Conservation (phyloP, 1,140 invertebrate genomes). For the Riptortus pedestris region DNA sequence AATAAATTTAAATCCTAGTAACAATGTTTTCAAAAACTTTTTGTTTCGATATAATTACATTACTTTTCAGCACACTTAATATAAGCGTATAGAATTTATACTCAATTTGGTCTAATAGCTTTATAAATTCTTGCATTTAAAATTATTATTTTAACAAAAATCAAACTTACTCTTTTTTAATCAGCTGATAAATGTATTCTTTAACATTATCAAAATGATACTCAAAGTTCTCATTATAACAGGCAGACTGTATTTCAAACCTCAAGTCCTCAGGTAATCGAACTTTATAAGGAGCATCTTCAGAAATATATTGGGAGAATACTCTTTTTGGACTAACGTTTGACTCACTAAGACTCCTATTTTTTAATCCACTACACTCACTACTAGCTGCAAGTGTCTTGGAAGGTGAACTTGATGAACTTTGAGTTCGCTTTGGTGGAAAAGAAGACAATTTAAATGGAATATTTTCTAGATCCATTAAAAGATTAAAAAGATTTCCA, state of each 20-base stretch:
- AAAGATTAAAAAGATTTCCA: conserved; percentile 21
- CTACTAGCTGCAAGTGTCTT: not conserved
- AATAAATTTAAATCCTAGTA: no score
- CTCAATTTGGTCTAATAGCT: no score
- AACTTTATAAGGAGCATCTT: conserved; percentile 16
- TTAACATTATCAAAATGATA: conserved; percentile 19
- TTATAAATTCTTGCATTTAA: no score
- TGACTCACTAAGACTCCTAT: conserved; percentile 10
- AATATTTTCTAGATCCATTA: conserved; percentile 23
- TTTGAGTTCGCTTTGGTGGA: not conserved
- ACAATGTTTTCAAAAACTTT: no score
- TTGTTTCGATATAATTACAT: no score
- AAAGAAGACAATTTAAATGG: conserved; percentile 1
- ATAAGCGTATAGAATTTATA: no score
- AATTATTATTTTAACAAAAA: no score
- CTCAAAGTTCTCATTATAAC: not conserved
- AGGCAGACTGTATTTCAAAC: not conserved
- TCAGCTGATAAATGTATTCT: conserved; percentile 20
- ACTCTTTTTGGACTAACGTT: conserved; percentile 8
- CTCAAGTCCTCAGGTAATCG: conserved; percentile 22
- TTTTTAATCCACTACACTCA: not conserved
- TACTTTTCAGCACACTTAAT: no score
- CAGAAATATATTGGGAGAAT: conserved; percentile 16
- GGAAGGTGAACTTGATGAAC: conserved; percentile 12
- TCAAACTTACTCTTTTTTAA: conserved; percentile 26